Percentiles rank a stretch among this genome's conserved stretches.
phyloP scores from a whole-genome alignment of 2,888 invertebrate species.

The Clitarchus hookeri region DNA sequence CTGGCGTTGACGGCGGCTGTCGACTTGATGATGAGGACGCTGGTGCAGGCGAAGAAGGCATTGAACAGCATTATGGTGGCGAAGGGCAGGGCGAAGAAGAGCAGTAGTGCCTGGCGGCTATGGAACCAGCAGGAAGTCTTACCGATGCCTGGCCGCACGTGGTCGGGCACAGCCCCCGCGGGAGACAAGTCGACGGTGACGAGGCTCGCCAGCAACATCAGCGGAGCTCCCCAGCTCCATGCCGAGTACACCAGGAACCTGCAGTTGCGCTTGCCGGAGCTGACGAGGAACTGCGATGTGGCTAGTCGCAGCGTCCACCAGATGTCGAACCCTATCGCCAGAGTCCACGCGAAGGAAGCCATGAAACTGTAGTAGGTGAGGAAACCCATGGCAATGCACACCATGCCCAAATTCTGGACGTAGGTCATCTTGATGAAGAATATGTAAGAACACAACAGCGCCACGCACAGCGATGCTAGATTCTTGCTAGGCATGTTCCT shows the following conservation, averaged over 20 bases:
- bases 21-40: conserved; percentile 53
- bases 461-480: conserved; percentile 56
- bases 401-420: conserved; percentile 32
- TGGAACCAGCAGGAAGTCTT: conserved; percentile 56
- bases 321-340: conserved; percentile 58
- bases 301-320: conserved; percentile 55
- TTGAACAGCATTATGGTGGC: conserved; percentile 54
- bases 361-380: conserved; percentile 58
- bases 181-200: conserved; percentile 51
- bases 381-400: conserved; percentile 54
- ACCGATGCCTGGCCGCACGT: conserved; percentile 50
- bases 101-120: conserved; percentile 51
- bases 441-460: conserved; percentile 56
- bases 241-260: conserved; percentile 54
- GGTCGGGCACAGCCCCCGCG: conserved; percentile 9
- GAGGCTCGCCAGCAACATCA: conserved; percentile 50
- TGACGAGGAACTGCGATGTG: conserved; percentile 54
- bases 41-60: conserved; percentile 53
- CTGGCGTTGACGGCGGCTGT: conserved; percentile 49
- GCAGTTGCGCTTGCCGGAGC: conserved; percentile 50
- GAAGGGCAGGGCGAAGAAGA: conserved; percentile 58
- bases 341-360: conserved; percentile 60
- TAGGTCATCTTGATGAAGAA: conserved; percentile 51
- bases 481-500: conserved; percentile 60
- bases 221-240: conserved; percentile 55